Conservation (phyloP, 2,113 vertebrate genomes). For the Plecotus auritus region DNA sequence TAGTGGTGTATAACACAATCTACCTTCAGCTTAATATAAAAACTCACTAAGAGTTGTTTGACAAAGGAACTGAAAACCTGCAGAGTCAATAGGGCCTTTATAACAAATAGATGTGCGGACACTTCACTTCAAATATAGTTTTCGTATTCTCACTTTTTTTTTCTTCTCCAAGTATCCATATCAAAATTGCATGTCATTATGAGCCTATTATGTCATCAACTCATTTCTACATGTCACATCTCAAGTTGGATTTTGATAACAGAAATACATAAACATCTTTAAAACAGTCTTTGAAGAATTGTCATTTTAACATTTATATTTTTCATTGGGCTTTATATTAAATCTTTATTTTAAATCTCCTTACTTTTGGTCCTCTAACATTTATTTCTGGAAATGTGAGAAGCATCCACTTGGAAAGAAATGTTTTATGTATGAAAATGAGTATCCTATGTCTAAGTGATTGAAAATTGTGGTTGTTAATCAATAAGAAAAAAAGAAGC, state of each 20-base stretch:
- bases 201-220: constrained; percentile 14
- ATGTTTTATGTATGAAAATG: background rate
- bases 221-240: background rate
- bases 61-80: background rate
- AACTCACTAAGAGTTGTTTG: background rate
- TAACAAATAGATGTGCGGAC: background rate
- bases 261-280: constrained; percentile 51
- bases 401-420: background rate
- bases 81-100: background rate
- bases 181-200: background rate
- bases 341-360: constrained; percentile 29
- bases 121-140: background rate
- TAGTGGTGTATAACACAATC: constrained; percentile 54
- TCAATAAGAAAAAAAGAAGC: background rate
- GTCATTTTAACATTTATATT: constrained; percentile 3
- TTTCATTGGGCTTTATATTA: background rate
- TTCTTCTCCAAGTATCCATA: background rate
- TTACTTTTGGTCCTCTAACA: constrained; percentile 53
- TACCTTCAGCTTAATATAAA: background rate
- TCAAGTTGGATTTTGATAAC: constrained; percentile 48
- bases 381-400: constrained; percentile 54
- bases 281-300: constrained; percentile 48
- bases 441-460: background rate
- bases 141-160: background rate
- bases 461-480: background rate